A percentile compares a stretch with the other conserved stretches of the same genome.
These are phyloP conservation scores for Aporophyla nigra DNA, from an alignment of 2,888 invertebrate genomes.

Conservation along the genomic window DNA sequence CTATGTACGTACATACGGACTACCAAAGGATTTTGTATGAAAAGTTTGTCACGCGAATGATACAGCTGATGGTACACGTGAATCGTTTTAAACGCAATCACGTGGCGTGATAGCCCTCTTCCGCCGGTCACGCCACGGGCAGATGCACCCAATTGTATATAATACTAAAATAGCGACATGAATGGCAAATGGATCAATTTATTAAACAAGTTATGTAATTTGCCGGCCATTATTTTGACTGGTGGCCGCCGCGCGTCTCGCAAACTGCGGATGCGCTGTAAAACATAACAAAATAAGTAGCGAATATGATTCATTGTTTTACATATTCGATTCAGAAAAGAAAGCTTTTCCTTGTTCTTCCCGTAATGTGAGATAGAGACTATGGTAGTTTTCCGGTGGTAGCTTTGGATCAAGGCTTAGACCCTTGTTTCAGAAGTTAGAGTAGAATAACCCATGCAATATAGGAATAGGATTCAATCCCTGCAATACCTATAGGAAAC, in stretches of 20 bases:
- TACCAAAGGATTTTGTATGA: not conserved
- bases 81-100: constrained; percentile 59
- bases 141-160: constrained; percentile 69
- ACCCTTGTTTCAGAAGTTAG: not conserved
- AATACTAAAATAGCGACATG: constrained; percentile 67
- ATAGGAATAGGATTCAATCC: not conserved
- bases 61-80: constrained; percentile 60
- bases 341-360: not conserved
- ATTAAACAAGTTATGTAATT: constrained; percentile 61
- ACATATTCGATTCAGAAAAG: not conserved
- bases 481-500: not conserved
- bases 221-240: constrained; percentile 53
- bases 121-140: constrained; percentile 70
- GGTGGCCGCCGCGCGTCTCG: constrained; percentile 2
- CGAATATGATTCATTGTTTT: constrained; percentile 11
- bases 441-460: not conserved
- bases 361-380: not conserved
- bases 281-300: constrained; percentile 14
- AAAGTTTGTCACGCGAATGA: constrained; percentile 29
- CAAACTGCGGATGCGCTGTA: constrained; percentile 15
- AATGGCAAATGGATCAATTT: constrained; percentile 72
- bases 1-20: too few species aligned
- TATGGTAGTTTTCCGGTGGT: not conserved
- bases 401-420: not conserved
- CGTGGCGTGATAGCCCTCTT: constrained; percentile 71